These are phyloP conservation scores for Chironomus striatipennis DNA, from an alignment of 1,140 invertebrate genomes.

Conservation along the genomic window DNA sequence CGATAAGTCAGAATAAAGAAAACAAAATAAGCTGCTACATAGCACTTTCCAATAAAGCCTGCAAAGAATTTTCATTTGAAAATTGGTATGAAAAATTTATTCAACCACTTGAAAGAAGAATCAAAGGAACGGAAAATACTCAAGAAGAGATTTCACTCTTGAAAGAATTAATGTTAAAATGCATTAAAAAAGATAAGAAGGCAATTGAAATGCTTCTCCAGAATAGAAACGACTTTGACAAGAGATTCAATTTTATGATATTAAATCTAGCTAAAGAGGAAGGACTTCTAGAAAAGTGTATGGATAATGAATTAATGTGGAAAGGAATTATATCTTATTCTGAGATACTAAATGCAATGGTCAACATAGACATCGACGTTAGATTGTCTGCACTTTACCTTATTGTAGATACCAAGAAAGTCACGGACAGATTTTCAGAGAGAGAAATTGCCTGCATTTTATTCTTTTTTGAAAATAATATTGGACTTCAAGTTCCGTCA, in stretches of 20 bases:
- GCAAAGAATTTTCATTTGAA: background rate
- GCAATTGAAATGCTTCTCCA: background rate
- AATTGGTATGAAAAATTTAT: background rate
- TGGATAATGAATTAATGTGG: constrained; percentile 26
- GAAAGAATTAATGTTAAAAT: background rate
- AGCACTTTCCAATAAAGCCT: background rate
- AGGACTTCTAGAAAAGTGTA: background rate
- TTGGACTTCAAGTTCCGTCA: constrained; percentile 58
- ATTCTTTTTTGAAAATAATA: constrained; percentile 59
- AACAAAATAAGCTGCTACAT: background rate
- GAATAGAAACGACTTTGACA: background rate
- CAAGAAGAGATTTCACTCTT: background rate
- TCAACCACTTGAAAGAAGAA: background rate
- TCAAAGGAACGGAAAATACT: background rate
- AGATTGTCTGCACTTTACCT: constrained; percentile 52
- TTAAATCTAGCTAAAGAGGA: constrained; percentile 23
- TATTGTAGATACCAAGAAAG: constrained; percentile 65
- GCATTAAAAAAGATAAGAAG: background rate
- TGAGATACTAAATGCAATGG: constrained; percentile 27
- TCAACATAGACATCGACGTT: constrained; percentile 34
- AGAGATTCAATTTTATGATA: constrained; percentile 6
- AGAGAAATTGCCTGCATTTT: constrained; percentile 59
- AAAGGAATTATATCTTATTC: constrained; percentile 20
- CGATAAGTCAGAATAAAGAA: background rate
- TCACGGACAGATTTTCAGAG: constrained; percentile 52